Evolutionary conservation across 2,888 invertebrate species (phyloP), one percentile per base, ranked within the genome.

Genomic region (Agrenia bidenticulata): DNA sequence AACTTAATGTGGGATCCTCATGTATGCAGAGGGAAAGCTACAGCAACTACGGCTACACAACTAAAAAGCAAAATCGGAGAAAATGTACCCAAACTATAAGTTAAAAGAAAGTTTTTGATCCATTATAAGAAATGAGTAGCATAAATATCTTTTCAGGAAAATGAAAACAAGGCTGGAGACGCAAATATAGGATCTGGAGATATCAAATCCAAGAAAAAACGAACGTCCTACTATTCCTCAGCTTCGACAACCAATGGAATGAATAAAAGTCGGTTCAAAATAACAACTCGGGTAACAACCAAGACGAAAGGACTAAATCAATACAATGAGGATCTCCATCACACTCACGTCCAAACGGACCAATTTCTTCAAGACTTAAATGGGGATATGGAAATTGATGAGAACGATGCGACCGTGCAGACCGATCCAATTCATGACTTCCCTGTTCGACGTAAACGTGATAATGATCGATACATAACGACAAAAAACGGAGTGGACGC

Each of bases 261-360:
- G 23, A 56, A 24, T n/a, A 23, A 23, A 11, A 70, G 59, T 24
- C 53, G 66, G n/a, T 71, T 68, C 58, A 59, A 57, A 41, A 64
- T 71, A 45, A 61, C 68, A 1, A 67, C 69, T 15, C 66, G 69
- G 42, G 54, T 69, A 27, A 69, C 69, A 17, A 66, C 71, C 1
- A 54, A 63, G 32, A 55, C 55, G 9, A 55, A 27, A 17, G 51
- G 51, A 51, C 55, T 55, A 7, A 26, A n/a, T n/a, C 24, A 55
- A 37, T 17, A 27, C 7, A 24, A n/a, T 42, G 85, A 87, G 61
- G 94, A 93, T 24, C 85, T 94, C 69, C 86, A 87, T 60, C 93
- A 94, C 82, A 91, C 89, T 77, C 88, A 88, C 69, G 86, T 94
- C 51, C 95, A 96, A 83, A 95, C 95, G 1, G 94, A 95, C 73